Evolutionary conservation across 2,888 invertebrate species (phyloP).

Genomic region (Nesidiocoris tenuis): DNA sequence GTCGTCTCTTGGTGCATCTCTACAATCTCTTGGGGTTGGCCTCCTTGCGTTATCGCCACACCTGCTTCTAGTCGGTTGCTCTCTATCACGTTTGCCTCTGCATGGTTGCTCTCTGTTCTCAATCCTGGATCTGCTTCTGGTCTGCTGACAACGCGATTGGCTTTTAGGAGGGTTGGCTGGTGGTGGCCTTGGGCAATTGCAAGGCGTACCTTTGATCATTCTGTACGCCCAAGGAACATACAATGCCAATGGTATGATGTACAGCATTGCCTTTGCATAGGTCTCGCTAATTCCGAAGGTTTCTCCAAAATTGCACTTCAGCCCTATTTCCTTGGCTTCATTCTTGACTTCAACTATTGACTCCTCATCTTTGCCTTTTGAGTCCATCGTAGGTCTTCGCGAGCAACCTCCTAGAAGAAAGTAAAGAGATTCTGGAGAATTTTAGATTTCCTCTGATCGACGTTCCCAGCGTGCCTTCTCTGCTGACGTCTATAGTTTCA

Average conservation of each 20-base stretch:
- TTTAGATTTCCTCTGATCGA: neutral
- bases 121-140: neutral
- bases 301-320: neutral
- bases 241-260: slow-evolving; percentile 16
- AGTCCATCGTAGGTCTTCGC: neutral
- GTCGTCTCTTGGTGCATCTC: neutral
- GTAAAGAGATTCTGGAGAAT: neutral
- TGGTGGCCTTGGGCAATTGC: neutral
- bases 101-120: neutral
- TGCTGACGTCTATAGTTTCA: neutral
- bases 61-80: no score
- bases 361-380: neutral
- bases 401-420: neutral
- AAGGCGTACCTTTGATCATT: slow-evolving; percentile 20
- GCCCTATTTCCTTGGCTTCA: neutral
- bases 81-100: neutral
- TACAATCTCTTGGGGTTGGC: neutral
- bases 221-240: slow-evolving; percentile 34
- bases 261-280: neutral
- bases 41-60: no score
- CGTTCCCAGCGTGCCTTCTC: neutral
- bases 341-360: neutral
- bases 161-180: neutral
- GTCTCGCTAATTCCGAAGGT: neutral
- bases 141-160: neutral